These are phyloP conservation scores for Zhuqinia jingwanae DNA, from an alignment of 2,888 invertebrate species.

Conservation along the genomic window DNA sequence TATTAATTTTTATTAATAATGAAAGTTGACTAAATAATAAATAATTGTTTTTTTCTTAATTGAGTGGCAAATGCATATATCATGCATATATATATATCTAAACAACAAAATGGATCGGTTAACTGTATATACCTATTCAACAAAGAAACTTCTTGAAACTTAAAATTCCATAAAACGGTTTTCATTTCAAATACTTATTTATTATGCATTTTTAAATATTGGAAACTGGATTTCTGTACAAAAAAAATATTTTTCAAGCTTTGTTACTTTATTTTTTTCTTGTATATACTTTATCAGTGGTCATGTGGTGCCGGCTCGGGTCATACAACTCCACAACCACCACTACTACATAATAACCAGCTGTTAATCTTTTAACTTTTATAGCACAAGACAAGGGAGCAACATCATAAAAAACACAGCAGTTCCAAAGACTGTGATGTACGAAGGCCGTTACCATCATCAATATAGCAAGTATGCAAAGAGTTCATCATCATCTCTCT, in stretches of 20 bases:
- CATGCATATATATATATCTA: no score
- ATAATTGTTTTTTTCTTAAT: neutral
- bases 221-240: neutral
- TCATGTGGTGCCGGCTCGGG: conserved; percentile 35
- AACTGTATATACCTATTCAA: no score
- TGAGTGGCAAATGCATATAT: neutral
- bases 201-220: conserved; percentile 1
- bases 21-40: neutral
- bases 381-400: conserved; percentile 15
- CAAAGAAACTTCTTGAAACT: no score
- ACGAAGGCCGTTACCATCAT: no score
- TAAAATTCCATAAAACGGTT: conserved; percentile 1
- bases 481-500: conserved; percentile 23
- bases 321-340: conserved; percentile 17
- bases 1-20: neutral
- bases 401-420: neutral
- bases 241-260: no score
- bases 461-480: neutral
- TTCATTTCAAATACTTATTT: no score
- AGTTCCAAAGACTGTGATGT: conserved; percentile 17
- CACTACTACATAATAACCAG: neutral
- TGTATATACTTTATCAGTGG: conserved; percentile 18
- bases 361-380: conserved; percentile 31
- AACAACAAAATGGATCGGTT: no score
- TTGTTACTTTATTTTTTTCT: no score